A percentile compares a stretch with the other conserved stretches of the same genome.
phyloP scores from a whole-genome alignment of 2,888 invertebrate genomes.

The Pristionchus exspectatus region DNA sequence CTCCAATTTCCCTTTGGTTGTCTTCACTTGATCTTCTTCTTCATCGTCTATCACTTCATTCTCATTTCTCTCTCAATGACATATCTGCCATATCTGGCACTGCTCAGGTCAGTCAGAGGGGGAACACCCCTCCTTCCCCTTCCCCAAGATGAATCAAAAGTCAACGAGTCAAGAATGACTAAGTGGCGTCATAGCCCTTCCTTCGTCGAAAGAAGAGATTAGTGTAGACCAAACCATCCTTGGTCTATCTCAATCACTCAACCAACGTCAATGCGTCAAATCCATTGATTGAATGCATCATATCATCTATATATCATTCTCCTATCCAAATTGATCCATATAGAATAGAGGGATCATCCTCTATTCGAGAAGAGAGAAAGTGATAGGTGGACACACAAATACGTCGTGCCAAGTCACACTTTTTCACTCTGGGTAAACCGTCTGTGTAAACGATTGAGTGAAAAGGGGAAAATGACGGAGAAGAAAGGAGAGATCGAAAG shows the following conservation, averaged over 20 bases:
- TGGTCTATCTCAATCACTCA: not conserved
- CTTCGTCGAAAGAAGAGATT: conserved; percentile 1
- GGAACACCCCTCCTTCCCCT: not conserved
- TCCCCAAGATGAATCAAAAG: not conserved
- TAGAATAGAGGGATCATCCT: not conserved
- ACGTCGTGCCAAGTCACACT: not conserved
- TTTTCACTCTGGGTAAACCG: not conserved
- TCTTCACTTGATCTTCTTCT: conserved; percentile 94
- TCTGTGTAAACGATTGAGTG: conserved; percentile 15
- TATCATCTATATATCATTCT: not conserved
- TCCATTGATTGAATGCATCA: too few species aligned
- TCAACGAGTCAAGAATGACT: not conserved
- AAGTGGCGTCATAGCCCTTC: not conserved
- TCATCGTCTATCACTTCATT: conserved; percentile 85
- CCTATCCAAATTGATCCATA: not conserved
- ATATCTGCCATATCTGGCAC: conserved; percentile 92
- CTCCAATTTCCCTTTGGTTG: conserved; percentile 93
- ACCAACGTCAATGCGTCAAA: too few species aligned
- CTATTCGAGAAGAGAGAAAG: conserved; percentile 8
- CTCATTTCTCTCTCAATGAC: conserved; percentile 89
- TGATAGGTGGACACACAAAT: not conserved
- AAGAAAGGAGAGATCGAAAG: conserved; percentile 8
- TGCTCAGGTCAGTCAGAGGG: conserved; percentile 86
- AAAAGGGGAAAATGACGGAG: not conserved
- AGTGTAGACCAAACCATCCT: not conserved